Percentiles rank a stretch among this genome's conserved stretches.
Conservation (phyloP, 2,888 invertebrate genomes). For the Drosophila infuscata region DNA sequence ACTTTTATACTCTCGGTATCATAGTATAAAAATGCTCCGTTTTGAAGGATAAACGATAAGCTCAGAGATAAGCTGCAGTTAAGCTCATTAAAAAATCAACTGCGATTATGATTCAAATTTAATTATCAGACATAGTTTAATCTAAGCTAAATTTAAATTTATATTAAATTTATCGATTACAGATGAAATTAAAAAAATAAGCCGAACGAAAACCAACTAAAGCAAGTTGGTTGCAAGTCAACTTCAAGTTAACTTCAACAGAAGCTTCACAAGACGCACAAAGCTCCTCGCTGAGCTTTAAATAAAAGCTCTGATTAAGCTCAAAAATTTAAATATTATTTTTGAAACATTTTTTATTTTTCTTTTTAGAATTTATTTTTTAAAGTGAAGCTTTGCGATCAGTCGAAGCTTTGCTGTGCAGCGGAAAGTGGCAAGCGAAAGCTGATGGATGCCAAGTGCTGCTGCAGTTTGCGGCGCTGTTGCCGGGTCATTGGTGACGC, state of each 20-base stretch:
- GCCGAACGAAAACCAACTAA: background rate
- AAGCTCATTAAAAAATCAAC: too few relatives aligned
- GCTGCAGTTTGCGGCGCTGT: background rate
- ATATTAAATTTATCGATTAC: background rate
- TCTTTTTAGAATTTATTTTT: background rate
- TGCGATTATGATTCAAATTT: background rate
- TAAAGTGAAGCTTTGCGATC: background rate
- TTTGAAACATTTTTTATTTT: background rate
- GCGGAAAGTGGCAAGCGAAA: constrained; percentile 40
- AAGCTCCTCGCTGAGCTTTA: background rate
- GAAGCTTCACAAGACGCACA: background rate
- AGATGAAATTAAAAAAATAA: background rate
- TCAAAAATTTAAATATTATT: background rate
- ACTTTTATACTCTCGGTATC: too few relatives aligned
- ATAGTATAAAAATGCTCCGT: too few relatives aligned
- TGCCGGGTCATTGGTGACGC: background rate
- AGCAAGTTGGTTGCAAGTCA: background rate
- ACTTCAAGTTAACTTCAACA: background rate
- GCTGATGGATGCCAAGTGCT: constrained; percentile 4
- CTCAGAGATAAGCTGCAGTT: too few relatives aligned
- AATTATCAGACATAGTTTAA: background rate
- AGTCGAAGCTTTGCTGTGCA: constrained; percentile 33
- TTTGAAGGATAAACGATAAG: too few relatives aligned
- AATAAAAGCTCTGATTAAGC: background rate
- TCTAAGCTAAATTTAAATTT: background rate